Percentiles rank a stretch among this genome's conserved stretches.
Evolutionary conservation across 2,113 vertebrate species (phyloP).

Genomic region (Ictidomys tridecemlineatus): DNA sequence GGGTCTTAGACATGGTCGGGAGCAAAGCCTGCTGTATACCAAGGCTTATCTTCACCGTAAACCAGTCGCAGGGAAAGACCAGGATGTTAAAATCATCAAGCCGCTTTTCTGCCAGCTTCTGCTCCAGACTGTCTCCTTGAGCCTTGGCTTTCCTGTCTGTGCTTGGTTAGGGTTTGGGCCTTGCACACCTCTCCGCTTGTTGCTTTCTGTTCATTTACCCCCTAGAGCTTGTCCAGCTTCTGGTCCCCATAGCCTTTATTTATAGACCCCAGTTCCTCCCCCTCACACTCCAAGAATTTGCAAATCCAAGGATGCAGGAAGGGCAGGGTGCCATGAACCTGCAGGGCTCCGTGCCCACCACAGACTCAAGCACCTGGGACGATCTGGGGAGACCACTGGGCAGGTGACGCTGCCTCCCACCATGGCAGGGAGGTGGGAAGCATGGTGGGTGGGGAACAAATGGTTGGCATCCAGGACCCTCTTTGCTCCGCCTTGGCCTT

Average conservation of each 20-base stretch:
- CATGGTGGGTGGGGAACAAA: not conserved
- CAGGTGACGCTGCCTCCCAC: not conserved
- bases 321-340: not conserved
- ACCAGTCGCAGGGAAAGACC: not conserved
- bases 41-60: not conserved
- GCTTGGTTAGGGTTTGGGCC: too few relatives aligned
- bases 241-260: not conserved
- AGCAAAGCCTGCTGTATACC: too few relatives aligned
- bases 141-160: not conserved
- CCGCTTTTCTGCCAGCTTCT: not conserved
- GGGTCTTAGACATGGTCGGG: not conserved
- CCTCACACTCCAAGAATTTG: not conserved
- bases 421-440: too few relatives aligned
- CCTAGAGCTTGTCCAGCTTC: not conserved
- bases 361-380: not conserved
- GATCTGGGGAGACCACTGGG: not conserved
- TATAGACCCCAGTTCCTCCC: not conserved
- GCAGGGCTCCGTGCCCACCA: accelerated
- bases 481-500: not conserved
- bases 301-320: not conserved
- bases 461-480: too few relatives aligned
- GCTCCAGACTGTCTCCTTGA: not conserved
- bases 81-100: too few relatives aligned
- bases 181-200: not conserved
- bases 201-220: not conserved